Evolutionary conservation across 2,888 invertebrate genomes (phyloP), one percentile per base, ranked within the genome.

Genomic region (Criorhina ranunculi): DNA sequence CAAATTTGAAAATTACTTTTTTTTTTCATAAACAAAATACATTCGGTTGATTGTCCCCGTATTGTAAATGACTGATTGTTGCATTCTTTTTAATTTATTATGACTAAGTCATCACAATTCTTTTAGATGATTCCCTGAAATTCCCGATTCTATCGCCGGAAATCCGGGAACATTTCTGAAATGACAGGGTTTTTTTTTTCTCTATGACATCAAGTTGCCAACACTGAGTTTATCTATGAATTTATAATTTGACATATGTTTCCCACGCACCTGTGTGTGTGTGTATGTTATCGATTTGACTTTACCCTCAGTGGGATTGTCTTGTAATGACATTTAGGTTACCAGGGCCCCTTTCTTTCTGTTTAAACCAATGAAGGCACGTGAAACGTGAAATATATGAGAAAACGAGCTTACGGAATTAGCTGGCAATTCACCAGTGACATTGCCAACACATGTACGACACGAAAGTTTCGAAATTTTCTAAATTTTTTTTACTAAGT

Each of bases 71-170:
- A 59, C 55, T 57, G 64, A 75, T 55, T 75, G 12, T 5, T 37
- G 31, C 6, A 33, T 62, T 44, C 53, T 40, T 42, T 53, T 29
- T 24, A 42, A 57, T 31, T 62, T 9, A 29, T 12, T n/a, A 64
- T 75, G 55, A 55, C 59, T 77, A 59, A 75, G 42, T 53, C 73
- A 53, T 42, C 42, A 62, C 7, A 24, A 53, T 51, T 31, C 24
- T 15, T 55, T 57, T 12, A 29, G 57, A 75, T 66, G 60, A 67
- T 77, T 77, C 59, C 67, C 55, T 77, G 53, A 77, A 67, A 77
- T 69, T 77, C 59, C 77, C 77, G 59, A 77, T 53, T 77, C 67
- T 53, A 53, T 67, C 51, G 59, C 70, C 77, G 77, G 77, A 78
- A 78, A 70, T 78, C 77, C 67, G 76, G 76, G 67, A 76, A 59